Evolutionary conservation across 2,888 invertebrate species (phyloP), one percentile per base, ranked within the genome.

Genomic region (Agrochola lychnidis): DNA sequence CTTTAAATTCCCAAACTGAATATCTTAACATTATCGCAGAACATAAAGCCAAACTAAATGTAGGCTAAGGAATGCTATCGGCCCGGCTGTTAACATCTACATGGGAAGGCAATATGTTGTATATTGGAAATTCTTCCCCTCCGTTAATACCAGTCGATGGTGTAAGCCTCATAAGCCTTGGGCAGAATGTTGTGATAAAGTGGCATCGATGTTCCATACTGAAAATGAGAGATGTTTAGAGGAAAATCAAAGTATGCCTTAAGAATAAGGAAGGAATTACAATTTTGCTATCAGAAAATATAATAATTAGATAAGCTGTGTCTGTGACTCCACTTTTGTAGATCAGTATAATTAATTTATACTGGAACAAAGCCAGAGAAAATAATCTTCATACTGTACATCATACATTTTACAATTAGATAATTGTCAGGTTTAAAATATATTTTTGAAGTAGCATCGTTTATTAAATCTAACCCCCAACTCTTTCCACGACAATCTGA

Each of bases 41-140:
- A 74, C 53, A 75, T 83, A 63, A 64, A 73, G 40, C 56, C 9
- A 25, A 76, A 79, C 56, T 73, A 56, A 59, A 56, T 71, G 25
- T 59, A 59, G 36, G 67, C 51, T 57, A 66, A 73, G 70, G 83
- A 86, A 86, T 85, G 73, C 68, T 70, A 70, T 48, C 61, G 36
- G 19, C 40, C 4, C 25, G 62, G 70, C 64, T 72, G 83, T 74
- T 87, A 85, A 59, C 77, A 86, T 78, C 66, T 81, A 78, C 81
- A 76, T 69, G 78, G 68, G 70, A 76, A 70, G 73, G 83, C 75
- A 87, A 86, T 87, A 87, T 81, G 84, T 84, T 78, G 83, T 85
- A 83, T 88, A 87, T 87, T 87, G 83, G 84, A 87, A 85, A 88
- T 88, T 87, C 86, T 85, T 86, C 70, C 76, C 66, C 77, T 74